Base-by-base conservation (phyloP, 1,140 invertebrate genomes). In the Leptinotarsa texana region DNA sequence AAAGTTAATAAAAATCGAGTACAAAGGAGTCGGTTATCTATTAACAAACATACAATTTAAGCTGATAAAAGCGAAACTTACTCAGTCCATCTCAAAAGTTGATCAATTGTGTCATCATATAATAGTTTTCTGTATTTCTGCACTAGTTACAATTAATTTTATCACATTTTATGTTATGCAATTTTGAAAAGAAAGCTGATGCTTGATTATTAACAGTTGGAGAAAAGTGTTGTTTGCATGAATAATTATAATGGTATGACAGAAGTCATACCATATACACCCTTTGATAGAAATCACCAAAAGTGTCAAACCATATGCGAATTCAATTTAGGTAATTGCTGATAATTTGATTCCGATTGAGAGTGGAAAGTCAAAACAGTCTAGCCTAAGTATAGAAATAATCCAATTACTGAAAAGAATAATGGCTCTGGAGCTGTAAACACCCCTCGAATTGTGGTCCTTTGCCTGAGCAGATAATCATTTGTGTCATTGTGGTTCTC, bases 401-500 rank as follows among this genome's bases (percentile, higher is more conserved):
- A 66, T 66, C 27, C 27, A 66, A 66, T 66, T 66, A 66, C 27
- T 15, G 27, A 21, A 33, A 66, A 22, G 63, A 66, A 66, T 66
- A 66, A 66, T 24, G 27, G 63, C 63, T 66, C 21, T 33, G 51
- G 51, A 57, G 51, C 51, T 17, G 63, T 66, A 22, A 66, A 24
- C 63, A 24, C 69, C 69, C 49, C 49, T 61, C 42, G 21, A 21
- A 18, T 42, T 42, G 11, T 13, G n/a, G 42, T 15, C 67, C 67
- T 69, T 71, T 61, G 27, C 51, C 17, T 57, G 11, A 15, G 18
- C 49, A 71, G 21, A 24, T 51, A 51, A 66, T 66, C 57, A 69
- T 72, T 65, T 76, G 51, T 57, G 71, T 76, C 75, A 75, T 68
- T 61, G 74, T 63, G 69, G 69, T 72, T 73, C 42, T 22, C 18